These are phyloP conservation scores for Solea senegalensis DNA, from an alignment of 2,113 vertebrate species.

Conservation along the genomic window DNA sequence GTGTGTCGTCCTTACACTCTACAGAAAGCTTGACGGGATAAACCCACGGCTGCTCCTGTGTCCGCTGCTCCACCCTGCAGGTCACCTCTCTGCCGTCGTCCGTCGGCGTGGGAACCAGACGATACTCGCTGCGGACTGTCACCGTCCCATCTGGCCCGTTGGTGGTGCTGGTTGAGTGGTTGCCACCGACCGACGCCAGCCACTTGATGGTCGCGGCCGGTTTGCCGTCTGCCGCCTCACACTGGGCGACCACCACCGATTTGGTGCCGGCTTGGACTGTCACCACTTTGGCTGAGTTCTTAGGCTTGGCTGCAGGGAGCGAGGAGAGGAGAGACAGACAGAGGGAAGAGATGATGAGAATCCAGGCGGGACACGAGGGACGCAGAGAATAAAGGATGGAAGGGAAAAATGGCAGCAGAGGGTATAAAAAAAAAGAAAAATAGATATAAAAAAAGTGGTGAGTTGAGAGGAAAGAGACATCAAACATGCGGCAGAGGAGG, in stretches of 20 bases:
- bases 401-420: background rate
- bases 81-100: constrained; percentile 74
- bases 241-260: constrained; percentile 81
- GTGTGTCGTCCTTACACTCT: constrained; percentile 73
- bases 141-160: constrained; percentile 77
- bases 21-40: constrained; percentile 71
- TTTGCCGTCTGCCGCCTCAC: constrained; percentile 81
- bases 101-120: constrained; percentile 68
- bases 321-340: background rate
- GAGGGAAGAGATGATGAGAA: background rate
- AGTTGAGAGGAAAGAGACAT: constrained; percentile 18
- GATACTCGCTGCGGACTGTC: constrained; percentile 83
- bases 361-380: constrained; percentile 48
- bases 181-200: constrained; percentile 68
- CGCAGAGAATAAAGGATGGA: background rate
- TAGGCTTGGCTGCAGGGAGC: constrained; percentile 75
- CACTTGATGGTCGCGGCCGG: constrained; percentile 84
- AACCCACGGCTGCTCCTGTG: constrained; percentile 64
- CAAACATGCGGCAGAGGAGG: constrained; percentile 14
- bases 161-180: constrained; percentile 58
- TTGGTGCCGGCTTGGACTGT: constrained; percentile 73
- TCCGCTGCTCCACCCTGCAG: constrained; percentile 76
- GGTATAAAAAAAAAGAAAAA: background rate
- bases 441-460: background rate
- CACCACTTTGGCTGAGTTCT: constrained; percentile 72